Evolutionary conservation across 2,888 invertebrate genomes (phyloP).

Genomic region (Allygus modestus): DNA sequence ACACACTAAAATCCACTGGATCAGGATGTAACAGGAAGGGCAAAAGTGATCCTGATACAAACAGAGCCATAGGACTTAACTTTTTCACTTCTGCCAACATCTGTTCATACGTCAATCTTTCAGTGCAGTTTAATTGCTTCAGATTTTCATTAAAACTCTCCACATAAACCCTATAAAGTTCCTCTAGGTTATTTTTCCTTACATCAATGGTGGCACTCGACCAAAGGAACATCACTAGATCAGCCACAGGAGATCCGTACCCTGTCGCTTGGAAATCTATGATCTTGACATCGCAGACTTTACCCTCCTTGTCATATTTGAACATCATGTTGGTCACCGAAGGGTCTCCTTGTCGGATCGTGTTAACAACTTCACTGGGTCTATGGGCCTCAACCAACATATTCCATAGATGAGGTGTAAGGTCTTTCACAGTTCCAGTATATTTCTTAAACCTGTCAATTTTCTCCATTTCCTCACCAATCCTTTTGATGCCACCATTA

Average conservation of each 20-base stretch:
- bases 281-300: constrained; percentile 11
- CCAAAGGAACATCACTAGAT: constrained; percentile 42
- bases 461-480: constrained; percentile 2
- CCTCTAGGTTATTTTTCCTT: not conserved
- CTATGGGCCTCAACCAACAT: constrained; percentile 16
- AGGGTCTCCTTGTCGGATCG: constrained; percentile 34
- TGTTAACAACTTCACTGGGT: constrained; percentile 10
- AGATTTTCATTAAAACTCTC: constrained; percentile 35
- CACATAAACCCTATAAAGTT: constrained; percentile 13
- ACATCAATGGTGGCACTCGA: constrained; percentile 27
- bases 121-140: constrained; percentile 29
- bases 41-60: not conserved
- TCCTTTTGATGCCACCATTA: not conserved
- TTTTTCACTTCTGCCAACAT: not conserved
- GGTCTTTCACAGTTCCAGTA: not conserved
- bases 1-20: not conserved
- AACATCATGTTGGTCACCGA: constrained; percentile 52
- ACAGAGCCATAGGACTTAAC: constrained; percentile 17
- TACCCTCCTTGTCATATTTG: constrained; percentile 25
- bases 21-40: not conserved
- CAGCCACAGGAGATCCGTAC: constrained; percentile 4
- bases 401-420: not conserved
- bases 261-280: constrained; percentile 32
- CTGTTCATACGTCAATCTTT: constrained; percentile 9
- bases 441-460: constrained; percentile 4